phyloP scores from a whole-genome alignment of 2,113 vertebrate species.

The Camarhynchus parvulus region DNA sequence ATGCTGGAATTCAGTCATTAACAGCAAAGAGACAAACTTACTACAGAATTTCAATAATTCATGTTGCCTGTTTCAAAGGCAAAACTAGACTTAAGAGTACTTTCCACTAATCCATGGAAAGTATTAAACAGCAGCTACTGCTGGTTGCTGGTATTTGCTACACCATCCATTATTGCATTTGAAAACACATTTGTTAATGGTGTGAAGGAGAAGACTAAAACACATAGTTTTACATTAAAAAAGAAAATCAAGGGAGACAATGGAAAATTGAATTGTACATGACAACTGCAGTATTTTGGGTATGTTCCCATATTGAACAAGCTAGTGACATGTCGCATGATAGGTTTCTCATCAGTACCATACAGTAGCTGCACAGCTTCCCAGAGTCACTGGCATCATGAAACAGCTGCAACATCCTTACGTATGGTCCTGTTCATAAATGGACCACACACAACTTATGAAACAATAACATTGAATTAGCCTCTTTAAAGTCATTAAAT shows the following conservation, averaged over 20 bases:
- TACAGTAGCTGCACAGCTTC: neutral
- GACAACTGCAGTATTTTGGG: neutral
- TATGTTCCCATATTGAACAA: neutral
- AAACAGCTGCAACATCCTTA: neutral
- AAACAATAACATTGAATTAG: neutral
- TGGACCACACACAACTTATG: neutral
- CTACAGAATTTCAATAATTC: neutral
- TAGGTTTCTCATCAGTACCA: neutral
- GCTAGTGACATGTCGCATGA: neutral
- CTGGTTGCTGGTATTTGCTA: neutral
- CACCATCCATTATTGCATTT: neutral
- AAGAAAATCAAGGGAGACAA: neutral
- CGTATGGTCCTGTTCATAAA: neutral
- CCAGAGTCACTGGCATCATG: neutral
- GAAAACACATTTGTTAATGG: neutral
- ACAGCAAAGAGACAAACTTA: neutral
- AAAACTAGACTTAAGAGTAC: neutral
- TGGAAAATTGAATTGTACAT: neutral
- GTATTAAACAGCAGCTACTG: neutral
- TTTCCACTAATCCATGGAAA: neutral
- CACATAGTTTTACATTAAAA: neutral
- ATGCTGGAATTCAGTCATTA: slow-evolving; percentile 78
- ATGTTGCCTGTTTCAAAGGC: neutral
- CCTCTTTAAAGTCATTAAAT: neutral
- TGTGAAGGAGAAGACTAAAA: neutral